Evolutionary conservation across 2,113 vertebrate species (phyloP).

Genomic region (Odontesthes bonariensis): DNA sequence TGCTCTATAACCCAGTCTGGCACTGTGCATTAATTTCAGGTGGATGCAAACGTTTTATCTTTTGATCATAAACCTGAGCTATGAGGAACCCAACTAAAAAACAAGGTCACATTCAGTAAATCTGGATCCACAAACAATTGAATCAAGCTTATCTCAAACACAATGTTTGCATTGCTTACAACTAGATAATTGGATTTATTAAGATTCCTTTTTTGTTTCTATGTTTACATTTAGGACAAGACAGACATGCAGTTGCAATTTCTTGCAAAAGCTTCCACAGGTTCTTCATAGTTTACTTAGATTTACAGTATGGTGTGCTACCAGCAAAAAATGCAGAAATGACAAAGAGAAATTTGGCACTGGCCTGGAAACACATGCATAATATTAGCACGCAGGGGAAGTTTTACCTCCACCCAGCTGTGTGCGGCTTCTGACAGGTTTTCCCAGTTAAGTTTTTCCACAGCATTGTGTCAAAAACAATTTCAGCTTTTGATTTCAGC

Average conservation of each 20-base stretch:
- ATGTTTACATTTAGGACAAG: background rate
- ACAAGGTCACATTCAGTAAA: conserved; percentile 4
- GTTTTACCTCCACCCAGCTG: background rate
- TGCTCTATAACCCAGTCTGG: background rate
- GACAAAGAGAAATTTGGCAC: conserved; percentile 1
- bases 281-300: background rate
- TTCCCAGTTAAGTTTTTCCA: background rate
- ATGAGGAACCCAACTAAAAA: background rate
- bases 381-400: background rate
- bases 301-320: background rate
- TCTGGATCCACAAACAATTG: background rate
- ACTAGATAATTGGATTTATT: background rate
- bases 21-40: background rate
- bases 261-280: conserved; percentile 3
- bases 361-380: background rate
- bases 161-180: background rate
- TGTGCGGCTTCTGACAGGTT: background rate
- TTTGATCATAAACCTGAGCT: background rate
- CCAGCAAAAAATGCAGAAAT: background rate
- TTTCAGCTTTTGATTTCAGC: background rate
- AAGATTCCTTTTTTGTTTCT: background rate
- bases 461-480: background rate
- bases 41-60: background rate
- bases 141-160: conserved; percentile 11
- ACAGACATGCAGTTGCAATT: background rate